phyloP scores from a whole-genome alignment of 2,797 vertebrate genomes.

The Centroberyx gerrardi region DNA sequence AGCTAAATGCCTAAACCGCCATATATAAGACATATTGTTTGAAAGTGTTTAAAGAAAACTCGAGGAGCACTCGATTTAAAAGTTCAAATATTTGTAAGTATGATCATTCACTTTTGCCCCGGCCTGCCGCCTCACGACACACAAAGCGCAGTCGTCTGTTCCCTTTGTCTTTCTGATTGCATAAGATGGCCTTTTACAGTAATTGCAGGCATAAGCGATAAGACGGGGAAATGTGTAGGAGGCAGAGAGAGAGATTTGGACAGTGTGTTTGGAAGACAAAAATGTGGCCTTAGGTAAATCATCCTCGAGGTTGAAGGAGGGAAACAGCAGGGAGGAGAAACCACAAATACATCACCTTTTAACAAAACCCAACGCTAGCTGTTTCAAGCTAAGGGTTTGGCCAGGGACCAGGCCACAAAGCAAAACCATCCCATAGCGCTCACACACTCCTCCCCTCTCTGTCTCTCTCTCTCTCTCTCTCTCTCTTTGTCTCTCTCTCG shows the following conservation, averaged over 20 bases:
- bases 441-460: constrained; percentile 7
- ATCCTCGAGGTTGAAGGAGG: constrained; percentile 25
- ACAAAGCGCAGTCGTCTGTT: neutral
- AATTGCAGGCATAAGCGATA: constrained; percentile 16
- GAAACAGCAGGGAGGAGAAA: constrained; percentile 42
- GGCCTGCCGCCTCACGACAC: neutral
- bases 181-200: constrained; percentile 19
- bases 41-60: constrained; percentile 57
- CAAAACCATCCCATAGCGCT: constrained; percentile 51
- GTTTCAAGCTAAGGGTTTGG: constrained; percentile 62
- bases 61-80: constrained; percentile 38
- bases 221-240: constrained; percentile 20
- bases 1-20: constrained; percentile 35
- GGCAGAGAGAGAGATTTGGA: constrained; percentile 11
- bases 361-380: constrained; percentile 57
- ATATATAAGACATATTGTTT: constrained; percentile 58
- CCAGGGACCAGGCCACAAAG: constrained; percentile 53
- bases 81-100: constrained; percentile 59
- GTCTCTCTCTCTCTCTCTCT: constrained; percentile 6
- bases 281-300: constrained; percentile 44
- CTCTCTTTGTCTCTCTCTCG: neutral
- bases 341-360: constrained; percentile 71
- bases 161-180: constrained; percentile 21
- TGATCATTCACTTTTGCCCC: constrained; percentile 49
- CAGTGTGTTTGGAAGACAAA: constrained; percentile 1